Evolutionary conservation across 2,888 invertebrate genomes (phyloP), one percentile per base, ranked within the genome.

Genomic region (Trissolcus japonicus): DNA sequence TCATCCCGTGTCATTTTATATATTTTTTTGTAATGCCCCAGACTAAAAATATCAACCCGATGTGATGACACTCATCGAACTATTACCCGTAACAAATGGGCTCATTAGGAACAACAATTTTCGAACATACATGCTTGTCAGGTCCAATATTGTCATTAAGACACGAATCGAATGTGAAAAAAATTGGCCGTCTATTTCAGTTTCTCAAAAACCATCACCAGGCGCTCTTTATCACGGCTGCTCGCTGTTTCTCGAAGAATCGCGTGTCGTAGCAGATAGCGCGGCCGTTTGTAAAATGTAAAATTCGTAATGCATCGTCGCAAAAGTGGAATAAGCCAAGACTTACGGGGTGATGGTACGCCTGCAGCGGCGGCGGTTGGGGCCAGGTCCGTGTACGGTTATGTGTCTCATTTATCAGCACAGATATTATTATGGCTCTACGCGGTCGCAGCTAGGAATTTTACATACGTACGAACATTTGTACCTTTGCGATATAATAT

Each of bases 351-450:
- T 82, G 80, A 68, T 73, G 79, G 76, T 69, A 76, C 74, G 79
- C 62, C 62, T 71, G 76, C 66, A 76, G 76, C 67, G 69, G 67
- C 74, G 59, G 72, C 78, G 73, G 71, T 76, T 65, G 66, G 77
- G 76, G 76, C 80, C 80, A 81, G 84, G 82, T 78, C 82, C 87
- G 84, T 86, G 88, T 86, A 87, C 87, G 85, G 84, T 88, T 88
- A 88, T 88, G 88, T 86, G 84, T 86, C 86, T 86, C 87, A 87
- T 88, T 88, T 87, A 87, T 88, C 88, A 88, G 86, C 84, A 84
- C 86, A 85, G 87, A 87, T 88, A 88, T 88, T 88, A 87, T 88
- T 88, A 86, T 85, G 81, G 84, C 84, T 83, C 82, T 82, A 83
- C 83, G 82, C 83, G 84, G 85, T 81, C 83, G 81, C 82, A 82